Evolutionary conservation across 2,797 vertebrate species (phyloP).

Genomic region (Sarcoramphus papa): DNA sequence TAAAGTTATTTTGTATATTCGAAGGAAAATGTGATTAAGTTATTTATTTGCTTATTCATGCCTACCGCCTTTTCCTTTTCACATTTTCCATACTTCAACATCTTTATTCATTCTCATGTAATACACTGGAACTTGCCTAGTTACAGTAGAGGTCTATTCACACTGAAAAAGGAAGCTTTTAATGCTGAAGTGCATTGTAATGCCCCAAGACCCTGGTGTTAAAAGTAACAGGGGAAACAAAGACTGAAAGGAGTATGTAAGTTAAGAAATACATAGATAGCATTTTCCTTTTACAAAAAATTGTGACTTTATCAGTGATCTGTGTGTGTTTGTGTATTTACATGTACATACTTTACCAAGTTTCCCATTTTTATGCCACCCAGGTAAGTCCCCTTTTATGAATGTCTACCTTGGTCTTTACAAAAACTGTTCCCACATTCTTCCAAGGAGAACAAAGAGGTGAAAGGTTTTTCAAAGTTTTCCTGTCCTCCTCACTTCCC

Average conservation of each 20-base stretch:
- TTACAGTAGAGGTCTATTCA: not conserved
- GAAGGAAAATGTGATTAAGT: not conserved
- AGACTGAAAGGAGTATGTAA: not conserved
- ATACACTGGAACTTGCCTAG: not conserved
- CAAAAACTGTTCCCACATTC: constrained; percentile 11
- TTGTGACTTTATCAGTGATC: not conserved
- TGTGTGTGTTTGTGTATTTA: not conserved
- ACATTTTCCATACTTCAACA: not conserved
- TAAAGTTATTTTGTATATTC: not conserved
- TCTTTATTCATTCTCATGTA: not conserved
- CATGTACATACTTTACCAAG: not conserved
- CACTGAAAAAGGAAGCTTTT: constrained; percentile 20
- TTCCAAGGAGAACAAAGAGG: constrained; percentile 60
- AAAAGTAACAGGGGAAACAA: not conserved
- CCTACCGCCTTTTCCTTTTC: not conserved
- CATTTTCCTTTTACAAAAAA: not conserved
- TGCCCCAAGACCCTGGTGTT: not conserved
- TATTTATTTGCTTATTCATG: constrained; percentile 17
- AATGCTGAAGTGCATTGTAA: not conserved
- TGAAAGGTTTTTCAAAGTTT: constrained; percentile 55
- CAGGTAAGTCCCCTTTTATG: not conserved
- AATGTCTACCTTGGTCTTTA: constrained; percentile 1
- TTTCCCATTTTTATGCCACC: not conserved
- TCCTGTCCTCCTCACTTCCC: constrained; percentile 59
- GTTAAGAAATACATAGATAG: not conserved